Conservation (phyloP, 2,113 vertebrate genomes). For the Sebastes schlegelii region DNA sequence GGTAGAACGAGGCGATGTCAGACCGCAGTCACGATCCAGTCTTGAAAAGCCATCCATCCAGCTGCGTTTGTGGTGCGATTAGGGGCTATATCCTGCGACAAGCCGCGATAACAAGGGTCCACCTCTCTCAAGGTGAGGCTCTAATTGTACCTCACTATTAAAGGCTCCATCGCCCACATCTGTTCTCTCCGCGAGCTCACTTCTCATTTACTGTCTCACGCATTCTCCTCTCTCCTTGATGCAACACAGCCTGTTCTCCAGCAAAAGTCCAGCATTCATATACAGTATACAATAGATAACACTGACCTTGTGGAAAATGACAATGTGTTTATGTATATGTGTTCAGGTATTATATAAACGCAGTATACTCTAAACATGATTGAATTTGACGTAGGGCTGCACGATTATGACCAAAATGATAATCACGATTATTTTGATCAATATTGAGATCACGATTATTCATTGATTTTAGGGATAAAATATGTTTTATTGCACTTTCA, state of each 20-base stretch:
- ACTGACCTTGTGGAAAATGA: background rate
- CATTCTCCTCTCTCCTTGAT: background rate
- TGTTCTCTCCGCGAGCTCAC: slow-evolving; percentile 30
- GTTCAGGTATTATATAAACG: background rate
- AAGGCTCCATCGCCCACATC: slow-evolving; percentile 50
- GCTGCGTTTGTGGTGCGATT: slow-evolving; percentile 55
- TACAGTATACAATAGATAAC: slow-evolving; percentile 2
- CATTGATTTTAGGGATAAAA: no score
- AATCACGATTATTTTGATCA: no score
- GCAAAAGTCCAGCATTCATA: slow-evolving; percentile 22
- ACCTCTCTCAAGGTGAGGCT: slow-evolving; percentile 64
- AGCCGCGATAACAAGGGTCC: slow-evolving; percentile 59
- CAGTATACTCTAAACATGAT: background rate
- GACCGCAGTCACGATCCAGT: background rate
- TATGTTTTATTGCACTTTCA: no score
- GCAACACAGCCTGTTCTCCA: background rate
- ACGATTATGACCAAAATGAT: no score
- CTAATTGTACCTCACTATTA: slow-evolving; percentile 69
- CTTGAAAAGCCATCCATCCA: slow-evolving; percentile 56
- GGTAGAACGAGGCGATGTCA: slow-evolving; percentile 21
- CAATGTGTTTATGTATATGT: background rate
- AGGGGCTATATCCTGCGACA: slow-evolving; percentile 49
- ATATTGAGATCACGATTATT: no score
- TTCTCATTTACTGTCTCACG: slow-evolving; percentile 30
- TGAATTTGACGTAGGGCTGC: background rate